These are phyloP conservation scores for Nemopilema nomurai DNA, from an alignment of 30 jellyfish, hydroid and myxozoan species.

Conservation along the genomic window DNA sequence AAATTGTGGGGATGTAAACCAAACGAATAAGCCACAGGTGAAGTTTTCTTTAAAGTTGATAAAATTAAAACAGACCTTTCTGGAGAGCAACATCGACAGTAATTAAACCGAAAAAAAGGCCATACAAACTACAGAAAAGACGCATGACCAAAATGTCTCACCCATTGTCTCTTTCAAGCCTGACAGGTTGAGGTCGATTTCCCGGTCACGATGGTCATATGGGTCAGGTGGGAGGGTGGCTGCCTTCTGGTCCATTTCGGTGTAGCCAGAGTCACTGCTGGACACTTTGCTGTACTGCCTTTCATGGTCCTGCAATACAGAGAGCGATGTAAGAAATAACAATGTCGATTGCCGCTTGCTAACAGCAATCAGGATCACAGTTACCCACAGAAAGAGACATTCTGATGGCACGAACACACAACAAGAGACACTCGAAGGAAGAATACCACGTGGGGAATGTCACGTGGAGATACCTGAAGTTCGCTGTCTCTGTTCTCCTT, in stretches of 20 bases:
- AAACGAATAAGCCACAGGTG: neutral
- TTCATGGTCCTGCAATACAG: neutral
- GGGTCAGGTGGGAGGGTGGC: neutral
- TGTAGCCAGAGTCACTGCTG: neutral
- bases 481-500: slow-evolving; percentile 25
- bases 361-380: too few species aligned
- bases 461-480: neutral
- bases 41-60: too few species aligned
- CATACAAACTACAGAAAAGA: neutral
- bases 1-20: neutral
- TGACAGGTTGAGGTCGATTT: slow-evolving; percentile 73
- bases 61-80: too few species aligned
- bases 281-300: neutral
- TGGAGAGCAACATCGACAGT: neutral
- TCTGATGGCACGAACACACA: too few species aligned
- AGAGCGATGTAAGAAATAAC: neutral
- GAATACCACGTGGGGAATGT: neutral
- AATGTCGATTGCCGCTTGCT: too few species aligned
- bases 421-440: neutral
- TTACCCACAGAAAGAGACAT: too few species aligned
- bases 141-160: slow-evolving; percentile 9
- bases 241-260: neutral
- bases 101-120: too few species aligned
- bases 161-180: slow-evolving; percentile 96
- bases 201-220: slow-evolving; percentile 29